Conservation (phyloP, 1,140 invertebrate species). For the Yoshiicerus persimilis region DNA sequence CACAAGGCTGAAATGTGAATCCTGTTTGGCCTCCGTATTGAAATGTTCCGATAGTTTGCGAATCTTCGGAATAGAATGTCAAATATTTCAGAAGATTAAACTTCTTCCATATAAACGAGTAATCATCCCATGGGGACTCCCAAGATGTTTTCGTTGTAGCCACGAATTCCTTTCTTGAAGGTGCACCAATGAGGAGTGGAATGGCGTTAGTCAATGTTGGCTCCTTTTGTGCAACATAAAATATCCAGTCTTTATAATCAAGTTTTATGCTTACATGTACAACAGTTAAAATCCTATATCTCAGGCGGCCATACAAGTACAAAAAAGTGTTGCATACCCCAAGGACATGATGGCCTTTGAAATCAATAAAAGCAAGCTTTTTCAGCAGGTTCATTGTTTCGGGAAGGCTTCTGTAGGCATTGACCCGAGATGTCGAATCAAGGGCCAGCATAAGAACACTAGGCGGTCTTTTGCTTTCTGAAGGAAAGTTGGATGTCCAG, state of each 20-base stretch:
- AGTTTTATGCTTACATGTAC: too few relatives aligned
- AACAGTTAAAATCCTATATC: too few relatives aligned
- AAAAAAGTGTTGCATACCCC: not conserved
- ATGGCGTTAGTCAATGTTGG: not conserved
- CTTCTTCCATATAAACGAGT: not conserved
- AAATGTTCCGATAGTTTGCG: not conserved
- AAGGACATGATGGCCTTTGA: not conserved
- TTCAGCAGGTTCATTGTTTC: not conserved
- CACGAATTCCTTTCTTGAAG: not conserved
- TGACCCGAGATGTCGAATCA: not conserved
- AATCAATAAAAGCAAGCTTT: not conserved
- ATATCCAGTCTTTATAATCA: too few relatives aligned
- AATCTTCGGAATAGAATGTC: not conserved
- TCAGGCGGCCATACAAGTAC: too few relatives aligned
- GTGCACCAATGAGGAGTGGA: not conserved
- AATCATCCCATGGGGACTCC: not conserved
- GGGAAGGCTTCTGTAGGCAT: not conserved
- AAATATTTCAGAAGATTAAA: not conserved
- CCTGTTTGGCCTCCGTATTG: not conserved
- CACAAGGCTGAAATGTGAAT: not conserved
- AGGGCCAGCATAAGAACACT: slow-evolving; percentile 15
- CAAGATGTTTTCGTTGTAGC: not conserved
- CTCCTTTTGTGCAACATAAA: not conserved
- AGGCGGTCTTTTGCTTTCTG: not conserved
- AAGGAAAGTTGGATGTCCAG: not conserved